These are phyloP conservation scores for Sebastes schlegelii DNA, from an alignment of 2,113 vertebrate genomes.

Conservation along the genomic window DNA sequence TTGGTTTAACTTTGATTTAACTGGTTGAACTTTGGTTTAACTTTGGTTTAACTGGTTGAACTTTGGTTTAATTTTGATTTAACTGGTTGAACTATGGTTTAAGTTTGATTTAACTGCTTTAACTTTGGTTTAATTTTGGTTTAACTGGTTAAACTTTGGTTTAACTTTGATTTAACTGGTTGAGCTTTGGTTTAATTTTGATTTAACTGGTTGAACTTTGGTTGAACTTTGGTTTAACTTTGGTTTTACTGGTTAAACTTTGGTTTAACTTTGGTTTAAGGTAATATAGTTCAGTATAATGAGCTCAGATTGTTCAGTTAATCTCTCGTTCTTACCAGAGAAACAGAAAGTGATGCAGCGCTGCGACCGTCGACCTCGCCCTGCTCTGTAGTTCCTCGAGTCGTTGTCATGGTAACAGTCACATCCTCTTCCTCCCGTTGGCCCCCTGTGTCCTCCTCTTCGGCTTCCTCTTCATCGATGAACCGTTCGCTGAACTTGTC, in stretches of 20 bases:
- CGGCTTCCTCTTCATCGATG: not conserved
- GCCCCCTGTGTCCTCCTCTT: conserved; percentile 7
- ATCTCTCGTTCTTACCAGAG: conserved; percentile 15
- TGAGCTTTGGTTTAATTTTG: too few species aligned
- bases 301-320: not conserved
- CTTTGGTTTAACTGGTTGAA: too few species aligned
- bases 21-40: too few species aligned
- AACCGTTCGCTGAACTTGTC: conserved; percentile 21
- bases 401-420: conserved; percentile 9
- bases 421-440: not conserved
- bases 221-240: too few species aligned
- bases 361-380: not conserved
- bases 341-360: conserved; percentile 3
- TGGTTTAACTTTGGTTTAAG: not conserved
- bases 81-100: too few species aligned
- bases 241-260: not conserved
- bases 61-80: too few species aligned
- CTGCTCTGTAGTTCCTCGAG: not conserved
- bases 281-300: not conserved
- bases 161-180: too few species aligned
- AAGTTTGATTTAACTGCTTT: too few species aligned
- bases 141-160: too few species aligned
- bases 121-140: too few species aligned
- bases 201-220: too few species aligned
- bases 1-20: too few species aligned